Base-by-base conservation (phyloP, 2,113 vertebrate species). In the Coryphaenoides rupestris region DNA sequence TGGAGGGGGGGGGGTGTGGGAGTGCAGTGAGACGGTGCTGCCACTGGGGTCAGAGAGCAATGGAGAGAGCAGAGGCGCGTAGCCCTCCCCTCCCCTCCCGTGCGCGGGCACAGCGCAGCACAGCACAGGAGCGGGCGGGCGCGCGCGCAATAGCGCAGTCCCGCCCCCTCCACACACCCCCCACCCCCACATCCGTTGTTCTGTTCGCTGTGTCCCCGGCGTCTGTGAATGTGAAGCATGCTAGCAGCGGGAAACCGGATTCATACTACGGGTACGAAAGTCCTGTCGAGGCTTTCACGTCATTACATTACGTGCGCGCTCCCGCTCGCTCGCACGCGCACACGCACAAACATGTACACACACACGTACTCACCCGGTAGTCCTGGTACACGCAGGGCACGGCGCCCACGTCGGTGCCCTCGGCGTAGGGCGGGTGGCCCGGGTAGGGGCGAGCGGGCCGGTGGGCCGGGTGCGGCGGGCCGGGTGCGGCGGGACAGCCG, bases 21-120 rank as follows among this genome's bases (percentile, higher is more conserved):
- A 84, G 91, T 92, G 93, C 88, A 94, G 91, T 93, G 92, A 93
- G 88, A 89, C 88, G 90, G 91, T 86, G 93, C 89, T 91, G 92
- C 93, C 93, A 92, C 93, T 93, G 94, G 94, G 93, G 94, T 94
- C 94, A 92, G 92, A 92, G 94, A 95, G 93, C 92, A 94, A n/a
- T n/a, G n/a, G 68, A 63, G 67, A 78, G 84, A 82, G 83, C 82
- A 86, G 77, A 88, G n/a, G n/a, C n/a, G 92, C 93, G 91, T 91
- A 91, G 84, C 83, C 85, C 72, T n/a, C n/a, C n/a, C n/a, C n/a
- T n/a, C n/a, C n/a, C n/a, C n/a, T n/a, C n/a, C 82, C 76, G 75
- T 63, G 79, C 74, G 81, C 88, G 79, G 75, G 67, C 65, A 62
- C 72, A 65, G 58, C 57, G 66, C 65, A 58, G 26, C 65, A 52